Evolutionary conservation across 2,888 invertebrate species (phyloP), one percentile per base, ranked within the genome.

Genomic region (Melinopterus prodromus): DNA sequence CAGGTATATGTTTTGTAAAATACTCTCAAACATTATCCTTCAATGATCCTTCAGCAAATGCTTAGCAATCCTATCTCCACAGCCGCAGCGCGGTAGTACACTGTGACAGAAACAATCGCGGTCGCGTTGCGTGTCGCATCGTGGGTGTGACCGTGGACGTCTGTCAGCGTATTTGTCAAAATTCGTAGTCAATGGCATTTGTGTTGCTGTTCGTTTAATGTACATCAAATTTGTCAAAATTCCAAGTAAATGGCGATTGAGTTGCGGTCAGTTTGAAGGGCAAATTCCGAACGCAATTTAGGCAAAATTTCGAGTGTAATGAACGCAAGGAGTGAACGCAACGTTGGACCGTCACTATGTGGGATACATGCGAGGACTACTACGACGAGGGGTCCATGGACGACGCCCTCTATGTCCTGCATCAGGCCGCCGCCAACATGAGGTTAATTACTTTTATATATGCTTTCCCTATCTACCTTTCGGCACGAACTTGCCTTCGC

Each of bases 351-450:
- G 37, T 36, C 74, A 37, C 36, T 35, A 81, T 81, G 81, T 81
- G 81, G 81, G 81, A 81, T 71, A 76, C 79, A 38, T 81, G 79
- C 77, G 81, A 79, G 70, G 81, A 79, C 14, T 81, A 79, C 16
- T 81, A 81, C 76, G 77, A 81, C 75, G 81, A 79, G 75, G 79
- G 77, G 16, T 81, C 79, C 76, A 79, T 75, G 77, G 79, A 77
- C 12, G 81, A 81, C 77, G 81, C 77, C 72, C 77, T 82, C 79
- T 81, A 83, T 82, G 77, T 82, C 80, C 74, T 83, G 82, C 81
- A 81, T 84, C 83, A 83, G 83, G 83, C 83, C 82, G 81, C 83
- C 85, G 82, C 78, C 83, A 84, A 83, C 83, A 83, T 85, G 83
- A 86, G 85, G 86, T 86, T 84, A 85, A 84, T 86, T 53, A 53